Conservation (phyloP, 2,888 invertebrate species). For the Adelphocoris suturalis region DNA sequence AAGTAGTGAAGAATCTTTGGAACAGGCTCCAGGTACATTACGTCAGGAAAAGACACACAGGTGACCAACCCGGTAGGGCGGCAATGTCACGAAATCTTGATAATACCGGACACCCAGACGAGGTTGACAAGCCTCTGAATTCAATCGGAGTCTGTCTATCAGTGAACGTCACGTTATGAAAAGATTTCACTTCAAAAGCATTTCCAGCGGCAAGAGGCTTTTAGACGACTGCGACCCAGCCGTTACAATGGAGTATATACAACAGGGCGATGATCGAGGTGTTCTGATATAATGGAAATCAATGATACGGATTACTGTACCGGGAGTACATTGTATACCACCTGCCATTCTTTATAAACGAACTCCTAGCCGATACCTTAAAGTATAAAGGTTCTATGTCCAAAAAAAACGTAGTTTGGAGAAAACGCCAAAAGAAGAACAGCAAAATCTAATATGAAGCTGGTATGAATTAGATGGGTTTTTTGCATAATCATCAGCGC, state of each 20-base stretch:
- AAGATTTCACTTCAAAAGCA: background rate
- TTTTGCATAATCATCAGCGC: too few species aligned
- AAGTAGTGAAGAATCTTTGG: too few species aligned
- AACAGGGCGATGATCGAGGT: background rate
- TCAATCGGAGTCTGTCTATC: background rate
- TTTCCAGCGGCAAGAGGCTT: background rate
- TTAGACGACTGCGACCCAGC: background rate
- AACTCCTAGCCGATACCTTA: too few species aligned
- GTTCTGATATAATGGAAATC: background rate
- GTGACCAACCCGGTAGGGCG: background rate
- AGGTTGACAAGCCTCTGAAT: background rate
- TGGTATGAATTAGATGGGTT: too few species aligned
- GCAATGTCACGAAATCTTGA: conserved; percentile 9
- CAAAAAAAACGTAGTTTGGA: too few species aligned
- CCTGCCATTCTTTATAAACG: too few species aligned
- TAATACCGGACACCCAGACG: background rate
- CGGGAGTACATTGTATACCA: too few species aligned
- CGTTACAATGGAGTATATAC: background rate
- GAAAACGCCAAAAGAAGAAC: too few species aligned
- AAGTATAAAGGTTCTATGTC: too few species aligned
- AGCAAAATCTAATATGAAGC: too few species aligned
- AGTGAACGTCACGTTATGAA: background rate
- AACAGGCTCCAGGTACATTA: background rate
- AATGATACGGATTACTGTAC: background rate
- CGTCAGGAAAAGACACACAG: background rate